Conservation (phyloP, 2,888 invertebrate species). For the Blastobasis adustella region DNA sequence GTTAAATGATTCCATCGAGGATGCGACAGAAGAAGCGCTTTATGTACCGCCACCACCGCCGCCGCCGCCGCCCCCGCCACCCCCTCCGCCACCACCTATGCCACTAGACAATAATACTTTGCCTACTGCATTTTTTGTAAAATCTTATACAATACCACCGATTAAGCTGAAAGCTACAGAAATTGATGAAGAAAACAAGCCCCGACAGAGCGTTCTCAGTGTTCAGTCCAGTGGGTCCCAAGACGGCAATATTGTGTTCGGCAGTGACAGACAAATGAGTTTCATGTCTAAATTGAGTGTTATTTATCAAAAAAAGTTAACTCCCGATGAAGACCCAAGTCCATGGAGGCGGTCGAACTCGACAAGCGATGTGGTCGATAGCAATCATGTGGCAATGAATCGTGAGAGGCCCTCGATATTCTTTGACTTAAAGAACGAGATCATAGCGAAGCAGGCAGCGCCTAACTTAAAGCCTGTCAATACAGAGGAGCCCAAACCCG, state of each 20-base stretch:
- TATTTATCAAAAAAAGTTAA: constrained; percentile 53
- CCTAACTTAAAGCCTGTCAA: constrained; percentile 40
- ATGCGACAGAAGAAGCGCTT: constrained; percentile 28
- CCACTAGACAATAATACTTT: constrained; percentile 28
- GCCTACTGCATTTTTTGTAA: constrained; percentile 28
- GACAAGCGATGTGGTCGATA: constrained; percentile 44
- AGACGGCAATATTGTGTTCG: constrained; percentile 44
- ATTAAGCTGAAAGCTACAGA: constrained; percentile 14
- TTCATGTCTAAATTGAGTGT: constrained; percentile 62
- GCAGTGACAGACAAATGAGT: constrained; percentile 47
- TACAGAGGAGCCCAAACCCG: constrained; percentile 13
- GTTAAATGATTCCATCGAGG: constrained; percentile 42
- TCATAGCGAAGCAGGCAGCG: constrained; percentile 35
- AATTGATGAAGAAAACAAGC: constrained; percentile 25
- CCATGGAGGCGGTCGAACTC: constrained; percentile 52
- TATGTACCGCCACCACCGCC: constrained; percentile 45
- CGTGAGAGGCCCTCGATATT: constrained; percentile 40
- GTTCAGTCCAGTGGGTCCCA: constrained; percentile 38
- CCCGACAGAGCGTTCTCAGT: constrained; percentile 42
- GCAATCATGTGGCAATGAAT: constrained; percentile 26
- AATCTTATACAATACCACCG: constrained; percentile 34
- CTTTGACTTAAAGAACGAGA: constrained; percentile 52
- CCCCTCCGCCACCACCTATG: too few species aligned
- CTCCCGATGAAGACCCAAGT: constrained; percentile 36
- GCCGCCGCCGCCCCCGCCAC: constrained; percentile 30